Evolutionary conservation across 2,888 invertebrate species (phyloP).

Genomic region (Trissoscelio sp.): DNA sequence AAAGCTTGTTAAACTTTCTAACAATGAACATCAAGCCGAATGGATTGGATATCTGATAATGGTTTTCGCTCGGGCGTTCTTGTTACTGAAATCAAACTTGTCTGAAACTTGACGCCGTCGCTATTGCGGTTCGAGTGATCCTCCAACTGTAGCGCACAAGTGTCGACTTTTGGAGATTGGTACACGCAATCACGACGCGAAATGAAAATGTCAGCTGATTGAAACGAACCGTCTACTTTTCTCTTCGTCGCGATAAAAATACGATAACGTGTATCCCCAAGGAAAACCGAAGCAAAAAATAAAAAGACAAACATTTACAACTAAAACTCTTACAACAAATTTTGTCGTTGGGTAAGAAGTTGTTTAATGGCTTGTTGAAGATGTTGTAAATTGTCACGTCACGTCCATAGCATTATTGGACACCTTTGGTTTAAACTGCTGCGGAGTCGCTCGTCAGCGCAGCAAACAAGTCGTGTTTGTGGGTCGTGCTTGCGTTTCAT

Average conservation of each 20-base stretch:
- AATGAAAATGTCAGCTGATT: conserved; percentile 59
- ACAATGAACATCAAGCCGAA: conserved; percentile 67
- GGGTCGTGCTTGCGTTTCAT: conserved; percentile 44
- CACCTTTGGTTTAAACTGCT: conserved; percentile 31
- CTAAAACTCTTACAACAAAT: too few relatives aligned
- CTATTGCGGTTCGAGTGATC: conserved; percentile 68
- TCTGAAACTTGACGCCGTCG: conserved; percentile 65
- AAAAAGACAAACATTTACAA: neutral
- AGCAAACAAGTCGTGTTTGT: conserved; percentile 44
- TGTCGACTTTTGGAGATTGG: conserved; percentile 65
- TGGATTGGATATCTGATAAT: conserved; percentile 70
- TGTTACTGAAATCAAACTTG: conserved; percentile 70
- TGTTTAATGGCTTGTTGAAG: neutral
- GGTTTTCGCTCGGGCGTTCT: conserved; percentile 66
- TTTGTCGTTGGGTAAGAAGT: too few relatives aligned
- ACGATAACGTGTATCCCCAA: conserved; percentile 4
- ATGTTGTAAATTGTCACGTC: conserved; percentile 7
- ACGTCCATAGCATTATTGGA: conserved; percentile 26
- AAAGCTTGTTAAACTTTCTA: conserved; percentile 69
- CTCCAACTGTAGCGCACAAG: conserved; percentile 48
- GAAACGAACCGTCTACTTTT: conserved; percentile 15
- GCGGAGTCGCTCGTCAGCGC: conserved; percentile 13
- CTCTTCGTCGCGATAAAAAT: conserved; percentile 12
- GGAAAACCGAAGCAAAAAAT: neutral
- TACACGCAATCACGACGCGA: conserved; percentile 53